Evolutionary conservation across 2,797 vertebrate species (phyloP).

Genomic region (Eulemur coronatus): DNA sequence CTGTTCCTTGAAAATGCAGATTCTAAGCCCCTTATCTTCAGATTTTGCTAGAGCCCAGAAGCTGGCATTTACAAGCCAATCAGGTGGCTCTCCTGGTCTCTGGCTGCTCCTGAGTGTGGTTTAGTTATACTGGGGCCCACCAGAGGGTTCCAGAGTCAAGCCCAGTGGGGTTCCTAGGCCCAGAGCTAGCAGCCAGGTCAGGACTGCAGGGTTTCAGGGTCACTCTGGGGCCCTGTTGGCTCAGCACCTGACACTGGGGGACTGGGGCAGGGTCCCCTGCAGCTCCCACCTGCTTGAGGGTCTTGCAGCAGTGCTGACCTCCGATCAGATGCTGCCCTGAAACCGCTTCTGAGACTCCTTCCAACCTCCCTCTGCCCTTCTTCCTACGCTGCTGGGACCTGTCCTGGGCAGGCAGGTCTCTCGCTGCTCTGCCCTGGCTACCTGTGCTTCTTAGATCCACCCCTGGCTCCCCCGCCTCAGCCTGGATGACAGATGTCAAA

Average conservation of each 20-base stretch:
- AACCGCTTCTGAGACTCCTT: not conserved
- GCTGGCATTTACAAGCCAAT: not conserved
- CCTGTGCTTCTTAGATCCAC: not conserved
- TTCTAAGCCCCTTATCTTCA: not conserved
- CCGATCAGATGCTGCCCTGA: not conserved
- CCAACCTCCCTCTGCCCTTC: not conserved
- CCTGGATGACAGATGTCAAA: not conserved
- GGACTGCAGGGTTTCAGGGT: not conserved
- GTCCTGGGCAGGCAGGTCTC: not conserved
- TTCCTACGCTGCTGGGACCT: accelerated
- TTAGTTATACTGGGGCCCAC: not conserved
- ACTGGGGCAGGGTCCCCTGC: not conserved
- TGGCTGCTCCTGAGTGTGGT: not conserved
- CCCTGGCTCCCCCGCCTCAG: no score
- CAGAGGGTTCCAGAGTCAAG: not conserved
- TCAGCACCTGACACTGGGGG: not conserved
- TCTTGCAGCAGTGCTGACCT: not conserved
- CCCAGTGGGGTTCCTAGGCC: not conserved
- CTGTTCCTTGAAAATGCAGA: not conserved
- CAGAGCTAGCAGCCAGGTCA: not conserved
- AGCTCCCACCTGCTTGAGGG: not conserved
- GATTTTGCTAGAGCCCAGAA: not conserved
- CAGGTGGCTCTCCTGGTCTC: not conserved
- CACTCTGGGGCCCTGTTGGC: no score
- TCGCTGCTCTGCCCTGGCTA: not conserved